Evolutionary conservation across 2,113 vertebrate genomes (phyloP).

Genomic region (Syngnathus typhle): DNA sequence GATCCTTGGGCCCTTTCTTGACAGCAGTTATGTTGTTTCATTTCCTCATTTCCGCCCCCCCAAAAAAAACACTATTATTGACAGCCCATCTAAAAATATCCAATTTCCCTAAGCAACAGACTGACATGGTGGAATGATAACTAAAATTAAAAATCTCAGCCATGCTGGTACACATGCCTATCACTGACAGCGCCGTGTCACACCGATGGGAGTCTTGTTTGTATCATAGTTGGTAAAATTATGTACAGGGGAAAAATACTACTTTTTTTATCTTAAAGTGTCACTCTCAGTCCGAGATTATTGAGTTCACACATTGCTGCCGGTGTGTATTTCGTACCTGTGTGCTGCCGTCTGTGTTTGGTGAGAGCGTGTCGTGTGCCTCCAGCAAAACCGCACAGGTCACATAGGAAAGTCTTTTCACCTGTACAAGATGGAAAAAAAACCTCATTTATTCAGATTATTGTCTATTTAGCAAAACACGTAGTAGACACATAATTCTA

Average conservation of each 20-base stretch:
- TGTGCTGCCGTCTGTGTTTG: slow-evolving; percentile 96
- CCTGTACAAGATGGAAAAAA: slow-evolving; percentile 63
- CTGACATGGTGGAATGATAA: slow-evolving; percentile 69
- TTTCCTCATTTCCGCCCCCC: slow-evolving; percentile 30
- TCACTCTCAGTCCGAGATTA: slow-evolving; percentile 38
- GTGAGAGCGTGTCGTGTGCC: slow-evolving; percentile 96
- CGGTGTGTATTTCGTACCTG: slow-evolving; percentile 71
- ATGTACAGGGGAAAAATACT: background rate
- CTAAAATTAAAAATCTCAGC: slow-evolving; percentile 69
- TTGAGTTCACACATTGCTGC: slow-evolving; percentile 9
- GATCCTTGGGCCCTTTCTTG: slow-evolving; percentile 56
- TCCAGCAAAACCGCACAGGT: slow-evolving; percentile 97
- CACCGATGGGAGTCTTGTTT: slow-evolving; percentile 30
- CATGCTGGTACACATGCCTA: slow-evolving; percentile 62
- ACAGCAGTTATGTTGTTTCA: slow-evolving; percentile 60
- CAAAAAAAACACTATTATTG: slow-evolving; percentile 51
- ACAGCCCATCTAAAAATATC: slow-evolving; percentile 65
- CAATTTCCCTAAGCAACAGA: slow-evolving; percentile 66
- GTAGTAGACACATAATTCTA: background rate
- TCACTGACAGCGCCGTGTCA: slow-evolving; percentile 57
- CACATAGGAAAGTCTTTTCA: slow-evolving; percentile 98
- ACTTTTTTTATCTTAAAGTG: slow-evolving; percentile 26
- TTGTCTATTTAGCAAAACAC: background rate
- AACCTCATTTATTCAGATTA: background rate
- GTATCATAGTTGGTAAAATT: slow-evolving; percentile 29